Conservation (phyloP, 2,797 vertebrate species). For the Labeo calbasu region DNA sequence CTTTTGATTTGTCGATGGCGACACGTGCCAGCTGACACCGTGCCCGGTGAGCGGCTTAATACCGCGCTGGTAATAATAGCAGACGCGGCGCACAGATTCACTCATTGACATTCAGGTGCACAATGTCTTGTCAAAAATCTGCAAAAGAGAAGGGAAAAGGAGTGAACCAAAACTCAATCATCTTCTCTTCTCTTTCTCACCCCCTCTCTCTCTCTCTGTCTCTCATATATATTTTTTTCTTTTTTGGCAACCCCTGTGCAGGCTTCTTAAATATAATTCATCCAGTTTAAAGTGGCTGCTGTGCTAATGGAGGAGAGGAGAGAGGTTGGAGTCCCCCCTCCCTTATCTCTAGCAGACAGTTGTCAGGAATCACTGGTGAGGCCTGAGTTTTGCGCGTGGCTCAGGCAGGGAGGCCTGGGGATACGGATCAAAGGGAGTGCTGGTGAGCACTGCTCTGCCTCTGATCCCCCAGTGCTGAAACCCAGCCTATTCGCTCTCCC, state of each 20-base stretch:
- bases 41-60: slow-evolving; percentile 70
- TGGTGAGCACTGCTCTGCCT: slow-evolving; percentile 85
- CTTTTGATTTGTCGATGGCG: slow-evolving; percentile 76
- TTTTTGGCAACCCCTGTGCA: slow-evolving; percentile 70
- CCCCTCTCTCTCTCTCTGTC: not conserved
- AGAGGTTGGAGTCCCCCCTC: slow-evolving; percentile 74
- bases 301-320: slow-evolving; percentile 68
- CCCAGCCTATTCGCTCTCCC: slow-evolving; percentile 80
- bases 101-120: slow-evolving; percentile 68
- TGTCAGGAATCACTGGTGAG: slow-evolving; percentile 97
- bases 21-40: slow-evolving; percentile 76
- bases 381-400: slow-evolving; percentile 82
- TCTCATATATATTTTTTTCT: slow-evolving; percentile 58
- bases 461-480: slow-evolving; percentile 87
- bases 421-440: slow-evolving; percentile 98
- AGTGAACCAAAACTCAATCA: slow-evolving; percentile 59
- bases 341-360: slow-evolving; percentile 99
- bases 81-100: slow-evolving; percentile 54
- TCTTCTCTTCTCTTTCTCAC: slow-evolving; percentile 7
- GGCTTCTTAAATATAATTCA: slow-evolving; percentile 74
- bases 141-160: slow-evolving; percentile 35
- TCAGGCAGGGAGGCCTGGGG: slow-evolving; percentile 94
- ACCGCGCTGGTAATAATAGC: slow-evolving; percentile 59
- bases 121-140: slow-evolving; percentile 63
- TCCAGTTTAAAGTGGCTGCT: slow-evolving; percentile 70